phyloP scores from a whole-genome alignment of 2,113 vertebrate species.

The Cinclus mexicanus region DNA sequence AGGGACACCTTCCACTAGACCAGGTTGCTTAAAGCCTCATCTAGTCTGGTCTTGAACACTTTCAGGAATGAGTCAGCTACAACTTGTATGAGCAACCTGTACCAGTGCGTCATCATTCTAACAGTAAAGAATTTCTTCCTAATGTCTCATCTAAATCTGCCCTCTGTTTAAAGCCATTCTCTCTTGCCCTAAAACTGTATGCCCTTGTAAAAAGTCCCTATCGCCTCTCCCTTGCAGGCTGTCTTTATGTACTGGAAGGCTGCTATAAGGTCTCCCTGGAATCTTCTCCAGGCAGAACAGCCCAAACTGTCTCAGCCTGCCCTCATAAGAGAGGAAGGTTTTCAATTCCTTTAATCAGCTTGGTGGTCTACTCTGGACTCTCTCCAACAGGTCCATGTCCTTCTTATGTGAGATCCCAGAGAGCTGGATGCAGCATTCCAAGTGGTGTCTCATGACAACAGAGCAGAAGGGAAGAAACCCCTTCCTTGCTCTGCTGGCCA shows the following conservation, averaged over 20 bases:
- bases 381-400: neutral
- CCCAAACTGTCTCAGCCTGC: neutral
- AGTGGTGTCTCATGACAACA: neutral
- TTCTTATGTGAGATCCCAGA: too few species aligned
- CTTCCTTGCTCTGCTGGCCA: neutral
- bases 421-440: neutral
- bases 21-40: neutral
- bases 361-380: neutral
- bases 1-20: neutral
- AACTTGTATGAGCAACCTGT: neutral
- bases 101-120: neutral
- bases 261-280: neutral
- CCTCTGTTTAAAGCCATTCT: neutral
- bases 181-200: neutral
- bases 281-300: neutral
- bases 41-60: neutral
- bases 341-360: neutral
- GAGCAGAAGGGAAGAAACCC: neutral
- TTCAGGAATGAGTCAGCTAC: neutral
- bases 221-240: neutral
- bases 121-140: neutral
- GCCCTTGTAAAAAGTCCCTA: neutral
- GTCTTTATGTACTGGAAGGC: neutral
- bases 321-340: neutral
- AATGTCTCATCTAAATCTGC: neutral